Base-by-base conservation (phyloP, 1,140 invertebrate genomes). In the Globodera rostochiensis region DNA sequence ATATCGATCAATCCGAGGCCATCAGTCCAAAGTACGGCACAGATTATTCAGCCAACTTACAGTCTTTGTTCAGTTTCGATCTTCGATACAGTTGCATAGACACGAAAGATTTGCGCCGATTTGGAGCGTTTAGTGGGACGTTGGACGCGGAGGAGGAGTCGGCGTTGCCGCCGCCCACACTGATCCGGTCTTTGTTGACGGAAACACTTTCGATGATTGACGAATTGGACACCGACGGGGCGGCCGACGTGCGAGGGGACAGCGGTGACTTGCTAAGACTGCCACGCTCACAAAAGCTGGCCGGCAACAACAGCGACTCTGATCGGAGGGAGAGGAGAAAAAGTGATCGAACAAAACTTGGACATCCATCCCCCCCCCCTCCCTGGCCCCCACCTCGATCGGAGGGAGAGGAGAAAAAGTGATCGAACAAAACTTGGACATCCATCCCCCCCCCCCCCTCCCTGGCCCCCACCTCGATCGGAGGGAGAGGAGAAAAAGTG, bases 161-260 rank as follows among this genome's bases (percentile, higher is more conserved):
- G 70, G 49, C 77, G 66, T 53, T 70, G n/a, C 64, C 64, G 13
- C 53, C 64, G 6, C 53, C 77, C 57, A 78, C 70, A 11, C 79
- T 80, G 21, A 80, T 74, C 15, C 79, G 73, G 67, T 80, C 79
- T 21, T 81, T 82, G 50, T 81, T 81, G 6, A 86, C 86, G 6
- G 87, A 88, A 21, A 84, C 76, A n/a, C 81, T 88, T 60, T 89
- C 88, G 46, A 89, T 69, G 85, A 89, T 89, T 4, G 88, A 90
- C 49, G 80, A 88, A 50, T 87, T 89, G 53, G 84, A 86, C 46
- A 89, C 82, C 64, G 88, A 89, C 11, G 89, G 89, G 25, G 88
- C 88, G 60, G 88, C 86, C 36, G 87, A 89, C 11, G 85, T 89
- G 60, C 89, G 83, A 8, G 88, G 88, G 5, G 89, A 90, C 19